These are phyloP conservation scores for Cynodonichthys magdalenae DNA, from an alignment of 2,797 vertebrate species.

Conservation along the genomic window DNA sequence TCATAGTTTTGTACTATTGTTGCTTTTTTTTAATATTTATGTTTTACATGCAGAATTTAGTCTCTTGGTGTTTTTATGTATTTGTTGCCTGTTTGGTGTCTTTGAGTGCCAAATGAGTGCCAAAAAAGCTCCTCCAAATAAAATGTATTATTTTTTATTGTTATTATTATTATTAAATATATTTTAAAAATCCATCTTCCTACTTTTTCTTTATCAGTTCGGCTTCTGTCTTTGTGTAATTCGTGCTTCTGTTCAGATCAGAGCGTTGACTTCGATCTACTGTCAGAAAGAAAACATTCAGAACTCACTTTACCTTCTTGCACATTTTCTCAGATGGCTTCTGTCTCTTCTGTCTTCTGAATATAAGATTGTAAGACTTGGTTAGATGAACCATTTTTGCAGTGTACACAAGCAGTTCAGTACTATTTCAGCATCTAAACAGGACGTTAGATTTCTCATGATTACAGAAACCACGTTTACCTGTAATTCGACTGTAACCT, in stretches of 20 bases:
- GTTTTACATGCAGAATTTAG: too few relatives aligned
- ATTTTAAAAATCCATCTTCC: slow-evolving; percentile 19
- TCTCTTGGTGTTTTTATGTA: too few relatives aligned
- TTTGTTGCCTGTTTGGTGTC: too few relatives aligned
- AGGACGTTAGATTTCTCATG: neutral
- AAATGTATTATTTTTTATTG: too few relatives aligned
- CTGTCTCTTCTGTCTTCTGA: neutral
- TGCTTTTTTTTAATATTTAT: too few relatives aligned
- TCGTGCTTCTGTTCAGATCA: slow-evolving; percentile 8
- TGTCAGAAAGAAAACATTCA: slow-evolving; percentile 16
- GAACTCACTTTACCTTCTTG: neutral
- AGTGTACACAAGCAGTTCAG: too few relatives aligned
- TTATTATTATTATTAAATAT: too few relatives aligned
- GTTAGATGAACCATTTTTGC: too few relatives aligned
- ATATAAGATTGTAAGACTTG: too few relatives aligned
- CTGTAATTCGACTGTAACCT: neutral
- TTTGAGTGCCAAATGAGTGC: too few relatives aligned
- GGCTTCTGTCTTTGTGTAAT: slow-evolving; percentile 16
- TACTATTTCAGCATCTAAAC: neutral
- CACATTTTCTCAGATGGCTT: neutral
- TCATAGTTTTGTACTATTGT: too few relatives aligned
- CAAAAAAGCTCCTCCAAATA: too few relatives aligned
- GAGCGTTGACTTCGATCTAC: slow-evolving; percentile 23
- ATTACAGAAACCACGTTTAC: neutral
- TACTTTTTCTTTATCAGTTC: neutral